These are phyloP conservation scores for Galago senegalensis DNA, from an alignment of 2,797 vertebrate genomes.

Conservation along the genomic window DNA sequence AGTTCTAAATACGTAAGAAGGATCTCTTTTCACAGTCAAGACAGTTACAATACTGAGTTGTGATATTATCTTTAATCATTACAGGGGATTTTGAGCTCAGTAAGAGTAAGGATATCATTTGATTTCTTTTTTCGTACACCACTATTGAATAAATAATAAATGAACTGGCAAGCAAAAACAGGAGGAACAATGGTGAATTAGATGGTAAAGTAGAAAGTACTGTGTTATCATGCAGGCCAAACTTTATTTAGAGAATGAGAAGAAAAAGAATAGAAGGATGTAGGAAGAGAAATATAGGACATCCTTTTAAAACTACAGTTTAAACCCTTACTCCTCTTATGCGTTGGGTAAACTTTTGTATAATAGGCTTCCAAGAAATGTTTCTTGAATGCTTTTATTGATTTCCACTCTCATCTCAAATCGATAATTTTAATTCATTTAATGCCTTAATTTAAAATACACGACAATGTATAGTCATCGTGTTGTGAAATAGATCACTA, in stretches of 20 bases:
- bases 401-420: neutral
- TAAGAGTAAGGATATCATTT: neutral
- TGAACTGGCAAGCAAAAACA: constrained; percentile 21
- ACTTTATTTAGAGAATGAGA: neutral
- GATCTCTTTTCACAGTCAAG: neutral
- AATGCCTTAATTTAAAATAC: neutral
- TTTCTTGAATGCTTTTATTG: constrained; percentile 2
- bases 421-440: neutral
- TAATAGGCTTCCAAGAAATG: neutral
- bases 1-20: neutral
- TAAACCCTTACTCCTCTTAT: neutral
- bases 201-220: neutral
- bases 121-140: constrained; percentile 58
- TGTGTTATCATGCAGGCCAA: neutral
- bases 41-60: neutral
- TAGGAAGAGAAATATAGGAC: neutral
- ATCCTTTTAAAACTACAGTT: constrained; percentile 11
- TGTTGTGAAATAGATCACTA: no score
- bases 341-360: neutral
- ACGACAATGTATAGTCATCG: neutral
- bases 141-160: constrained; percentile 45
- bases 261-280: neutral
- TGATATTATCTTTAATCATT: constrained; percentile 3
- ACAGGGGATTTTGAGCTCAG: neutral
- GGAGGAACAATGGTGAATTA: constrained; percentile 3